Base-by-base conservation (phyloP, 1,140 invertebrate species). In the Himalopsyche phryganea region DNA sequence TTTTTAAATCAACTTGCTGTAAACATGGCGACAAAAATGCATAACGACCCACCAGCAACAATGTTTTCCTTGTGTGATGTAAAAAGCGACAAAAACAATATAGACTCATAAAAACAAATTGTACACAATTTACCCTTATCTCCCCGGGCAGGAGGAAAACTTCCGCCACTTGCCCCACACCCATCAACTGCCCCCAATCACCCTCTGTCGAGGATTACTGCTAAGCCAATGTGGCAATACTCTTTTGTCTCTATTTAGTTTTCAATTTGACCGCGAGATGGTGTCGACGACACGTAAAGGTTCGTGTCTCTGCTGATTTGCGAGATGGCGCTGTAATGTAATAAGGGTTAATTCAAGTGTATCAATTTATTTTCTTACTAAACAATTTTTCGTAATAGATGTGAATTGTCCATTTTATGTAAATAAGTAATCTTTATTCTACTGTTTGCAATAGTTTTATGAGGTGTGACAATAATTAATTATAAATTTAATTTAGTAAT, bases 231-330 rank as follows among this genome's bases (percentile, higher is more conserved):
- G 19, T 28, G 6, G 50, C 57, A 59, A 52, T 59, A 50, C 23
- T 60, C 58, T 53, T 64, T 64, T 64, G 54, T 60, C 54, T 64
- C 50, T 58, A 64, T 64, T 64, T 64, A 58, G 62, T 58, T 64
- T 64, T 60, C 58, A 64, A 64, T 64, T 60, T 60, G 41, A 40
- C 47, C 57, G 19, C 54, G 18, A 52, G 56, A 52, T 47, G 49
- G 56, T 17, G 42, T 32, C 35, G 36, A 11, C 17, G 17, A 23
- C 38, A 50, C 35, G 45, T 38, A 23, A 36, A 28, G 56, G 56
- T 58, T 51, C 33, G 20, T 47, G 49, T 51, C 56, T 33, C 44
- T 13, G 33, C 56, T 58, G 51, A 40, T 2, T 18, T 17, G 5
- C 15, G 18, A 17, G 38, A 40, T n/a, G 11, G 38, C 38, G 5